Evolutionary conservation across 1,140 invertebrate species (phyloP).

Genomic region (Lepidurus arcticus): DNA sequence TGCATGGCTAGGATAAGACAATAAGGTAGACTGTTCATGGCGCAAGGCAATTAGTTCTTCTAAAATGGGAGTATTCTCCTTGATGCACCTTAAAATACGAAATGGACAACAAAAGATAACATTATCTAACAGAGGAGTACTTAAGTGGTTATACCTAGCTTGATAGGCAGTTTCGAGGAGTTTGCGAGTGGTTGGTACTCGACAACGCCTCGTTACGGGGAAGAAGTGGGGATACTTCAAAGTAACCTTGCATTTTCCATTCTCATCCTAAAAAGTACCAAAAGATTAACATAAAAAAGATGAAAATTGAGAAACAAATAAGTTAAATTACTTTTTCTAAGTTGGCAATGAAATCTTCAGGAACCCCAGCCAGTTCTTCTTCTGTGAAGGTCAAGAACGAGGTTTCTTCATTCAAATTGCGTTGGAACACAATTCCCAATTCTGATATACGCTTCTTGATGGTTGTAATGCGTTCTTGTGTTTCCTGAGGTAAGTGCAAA

Average conservation of each 20-base stretch:
- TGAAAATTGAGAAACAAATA: neutral
- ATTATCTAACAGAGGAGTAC: neutral
- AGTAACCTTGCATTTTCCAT: constrained; percentile 48
- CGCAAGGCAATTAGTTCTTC: constrained; percentile 51
- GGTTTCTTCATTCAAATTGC: constrained; percentile 52
- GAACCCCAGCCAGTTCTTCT: constrained; percentile 48
- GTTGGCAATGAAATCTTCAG: constrained; percentile 46
- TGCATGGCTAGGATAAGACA: constrained; percentile 51
- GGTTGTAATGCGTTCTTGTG: constrained; percentile 47
- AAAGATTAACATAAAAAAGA: neutral
- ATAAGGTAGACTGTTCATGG: constrained; percentile 48
- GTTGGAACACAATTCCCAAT: constrained; percentile 49
- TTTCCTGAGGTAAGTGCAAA: constrained; percentile 47
- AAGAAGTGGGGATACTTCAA: constrained; percentile 54
- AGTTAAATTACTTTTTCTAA: constrained; percentile 45
- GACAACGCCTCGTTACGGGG: constrained; percentile 51
- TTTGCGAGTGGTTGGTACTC: constrained; percentile 47
- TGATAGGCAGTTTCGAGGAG: constrained; percentile 49
- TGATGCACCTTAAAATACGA: constrained; percentile 44
- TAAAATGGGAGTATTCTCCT: constrained; percentile 49
- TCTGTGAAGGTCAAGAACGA: constrained; percentile 48
- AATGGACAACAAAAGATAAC: constrained; percentile 28
- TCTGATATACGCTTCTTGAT: constrained; percentile 51
- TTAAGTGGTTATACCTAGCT: constrained; percentile 42
- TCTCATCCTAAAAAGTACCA: constrained; percentile 40